phyloP scores from a whole-genome alignment of 30 jellyfish, hydroid and myxozoan species.

The Catostylus mosaicus region DNA sequence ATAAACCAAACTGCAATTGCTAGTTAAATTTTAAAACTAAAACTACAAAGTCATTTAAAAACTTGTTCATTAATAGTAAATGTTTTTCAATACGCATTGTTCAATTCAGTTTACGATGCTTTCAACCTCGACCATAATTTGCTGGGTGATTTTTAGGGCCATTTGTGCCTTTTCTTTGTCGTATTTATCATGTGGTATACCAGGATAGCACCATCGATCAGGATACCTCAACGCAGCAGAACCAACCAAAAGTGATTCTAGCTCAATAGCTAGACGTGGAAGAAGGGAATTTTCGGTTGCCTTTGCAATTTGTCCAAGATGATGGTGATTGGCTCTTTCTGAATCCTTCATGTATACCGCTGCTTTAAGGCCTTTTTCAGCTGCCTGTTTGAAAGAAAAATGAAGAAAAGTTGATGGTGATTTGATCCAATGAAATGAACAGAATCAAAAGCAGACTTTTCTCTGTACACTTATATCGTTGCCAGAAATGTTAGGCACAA shows the following conservation, averaged over 20 bases:
- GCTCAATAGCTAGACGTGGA: constrained; percentile 18
- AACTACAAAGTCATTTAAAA: too few species aligned
- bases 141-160: constrained; percentile 27
- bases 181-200: constrained; percentile 69
- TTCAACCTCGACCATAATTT: constrained; percentile 14
- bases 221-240: constrained; percentile 68
- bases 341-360: constrained; percentile 58
- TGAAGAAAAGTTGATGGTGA: background rate
- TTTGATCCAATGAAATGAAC: too few species aligned
- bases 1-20: too few species aligned
- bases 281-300: constrained; percentile 6
- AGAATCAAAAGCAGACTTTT: too few species aligned
- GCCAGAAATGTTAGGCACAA: too few species aligned
- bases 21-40: too few species aligned
- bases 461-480: too few species aligned
- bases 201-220: constrained; percentile 48
- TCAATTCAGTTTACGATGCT: background rate
- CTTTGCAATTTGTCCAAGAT: background rate
- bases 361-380: constrained; percentile 73
- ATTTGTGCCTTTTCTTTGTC: constrained; percentile 12
- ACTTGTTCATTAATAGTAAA: too few species aligned
- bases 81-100: too few species aligned
- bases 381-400: constrained; percentile 42
- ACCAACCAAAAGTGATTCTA: constrained; percentile 45
- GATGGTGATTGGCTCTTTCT: background rate